phyloP scores from a whole-genome alignment of 35 echinoderm and acorn worm species.

The Chiridota heheva region DNA sequence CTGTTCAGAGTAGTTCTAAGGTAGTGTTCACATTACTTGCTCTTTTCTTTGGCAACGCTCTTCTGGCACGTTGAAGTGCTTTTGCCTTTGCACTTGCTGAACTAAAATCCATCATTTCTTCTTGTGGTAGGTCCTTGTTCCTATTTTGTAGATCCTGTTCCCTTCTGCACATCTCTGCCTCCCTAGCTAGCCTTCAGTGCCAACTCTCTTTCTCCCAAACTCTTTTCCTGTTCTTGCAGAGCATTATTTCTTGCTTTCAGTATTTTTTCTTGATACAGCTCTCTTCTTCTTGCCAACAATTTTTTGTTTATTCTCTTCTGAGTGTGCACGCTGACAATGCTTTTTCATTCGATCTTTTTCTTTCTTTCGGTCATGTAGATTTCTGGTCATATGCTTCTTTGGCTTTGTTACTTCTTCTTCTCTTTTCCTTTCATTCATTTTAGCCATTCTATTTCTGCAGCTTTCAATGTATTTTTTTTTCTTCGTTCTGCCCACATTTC shows the following conservation, averaged over 20 bases:
- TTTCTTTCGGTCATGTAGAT: neutral
- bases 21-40: neutral
- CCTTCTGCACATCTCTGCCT: neutral
- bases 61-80: constrained; percentile 1
- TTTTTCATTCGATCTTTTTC: constrained; percentile 22
- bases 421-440: constrained; percentile 11
- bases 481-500: neutral
- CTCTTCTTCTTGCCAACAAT: neutral
- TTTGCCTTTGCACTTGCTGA: neutral
- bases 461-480: neutral
- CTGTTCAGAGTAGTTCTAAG: neutral
- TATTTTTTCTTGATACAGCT: neutral
- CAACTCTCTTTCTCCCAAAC: too few relatives aligned
- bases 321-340: constrained; percentile 4
- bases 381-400: constrained; percentile 8
- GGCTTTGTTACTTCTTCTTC: neutral
- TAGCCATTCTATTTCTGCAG: neutral
- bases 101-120: neutral
- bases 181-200: neutral
- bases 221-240: too few relatives aligned
- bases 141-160: neutral
- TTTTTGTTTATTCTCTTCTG: neutral
- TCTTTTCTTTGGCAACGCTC: neutral
- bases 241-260: neutral
- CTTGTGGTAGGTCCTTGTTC: constrained; percentile 1